Evolutionary conservation across 1,140 invertebrate species (phyloP), one percentile per base, ranked within the genome.

Genomic region (Lepidotrigona ventralis): DNA sequence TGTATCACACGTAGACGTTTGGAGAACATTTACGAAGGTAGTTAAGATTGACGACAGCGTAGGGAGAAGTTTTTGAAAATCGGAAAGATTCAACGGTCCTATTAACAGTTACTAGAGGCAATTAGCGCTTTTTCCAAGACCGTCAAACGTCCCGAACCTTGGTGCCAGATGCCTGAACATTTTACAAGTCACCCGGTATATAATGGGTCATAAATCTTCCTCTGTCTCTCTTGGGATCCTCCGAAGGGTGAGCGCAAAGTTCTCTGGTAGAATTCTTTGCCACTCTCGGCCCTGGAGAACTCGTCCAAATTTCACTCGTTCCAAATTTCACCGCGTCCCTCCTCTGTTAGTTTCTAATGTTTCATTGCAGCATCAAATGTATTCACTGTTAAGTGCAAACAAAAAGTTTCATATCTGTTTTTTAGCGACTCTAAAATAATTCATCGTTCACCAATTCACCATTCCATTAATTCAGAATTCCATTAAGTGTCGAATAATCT

Each of bases 171-270:
- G 86, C 79, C n/a, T 33, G 58, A 53, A 39, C 21, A 58, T 51
- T 73, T 68, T 19, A 33, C 60, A 60, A 70, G 83, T 83, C 72
- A 80, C 79, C 58, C 72, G 56, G 75, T 82, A 73, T 53, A 80
- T 85, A 86, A 83, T 85, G 81, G 86, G 56, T 85, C 88, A 53
- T 90, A 90, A 90, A 90, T 90, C 88, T 88, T 51, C 21, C 46
- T 58, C 33, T 21, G 26, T 75, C 82, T 80, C 63, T 81, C 54
- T 70, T 51, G 33, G 66, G 23, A 46, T 66, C 82, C 33, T 78
- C 56, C 81, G 74, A 86, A 70, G 79, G 81, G 69, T 33, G 60
- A 68, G 46, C 56, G n/a, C 19, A 72, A 46, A 68, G 39, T 81
- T 64, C 68, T 74, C 39, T 12, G 17, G 19, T 69, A 39, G 46